phyloP scores from a whole-genome alignment of 1,140 invertebrate species.

The Rhynchophorus ferrugineus region DNA sequence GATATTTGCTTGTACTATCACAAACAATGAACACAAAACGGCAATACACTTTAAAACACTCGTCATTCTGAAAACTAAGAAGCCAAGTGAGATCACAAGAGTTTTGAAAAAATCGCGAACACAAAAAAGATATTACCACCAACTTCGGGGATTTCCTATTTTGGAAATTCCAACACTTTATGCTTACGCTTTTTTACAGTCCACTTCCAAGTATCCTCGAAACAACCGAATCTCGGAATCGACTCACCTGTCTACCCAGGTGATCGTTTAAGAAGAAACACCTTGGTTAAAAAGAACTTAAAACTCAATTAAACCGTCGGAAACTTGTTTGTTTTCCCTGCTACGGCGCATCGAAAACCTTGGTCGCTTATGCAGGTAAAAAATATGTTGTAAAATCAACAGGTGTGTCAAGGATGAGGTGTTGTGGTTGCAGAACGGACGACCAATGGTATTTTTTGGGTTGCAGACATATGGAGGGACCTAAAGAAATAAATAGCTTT shows the following conservation, averaged over 20 bases:
- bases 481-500: too few relatives aligned
- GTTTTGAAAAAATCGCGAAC: neutral
- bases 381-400: neutral
- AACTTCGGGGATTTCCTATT: neutral
- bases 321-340: conserved; percentile 4
- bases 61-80: neutral
- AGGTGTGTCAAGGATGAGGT: neutral
- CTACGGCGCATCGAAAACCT: neutral
- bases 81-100: too few relatives aligned
- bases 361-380: conserved; percentile 1
- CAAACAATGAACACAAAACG: neutral
- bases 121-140: neutral
- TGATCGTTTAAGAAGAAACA: too few relatives aligned
- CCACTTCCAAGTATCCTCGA: neutral
- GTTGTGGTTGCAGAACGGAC: neutral
- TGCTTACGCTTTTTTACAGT: neutral
- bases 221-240: neutral
- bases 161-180: neutral
- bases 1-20: neutral
- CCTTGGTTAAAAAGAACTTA: neutral
- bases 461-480: too few relatives aligned
- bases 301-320: neutral
- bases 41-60: neutral
- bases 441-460: too few relatives aligned
- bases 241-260: too few relatives aligned